Evolutionary conservation across 2,797 vertebrate species (phyloP).

Genomic region (Melanotaenia boesemani): DNA sequence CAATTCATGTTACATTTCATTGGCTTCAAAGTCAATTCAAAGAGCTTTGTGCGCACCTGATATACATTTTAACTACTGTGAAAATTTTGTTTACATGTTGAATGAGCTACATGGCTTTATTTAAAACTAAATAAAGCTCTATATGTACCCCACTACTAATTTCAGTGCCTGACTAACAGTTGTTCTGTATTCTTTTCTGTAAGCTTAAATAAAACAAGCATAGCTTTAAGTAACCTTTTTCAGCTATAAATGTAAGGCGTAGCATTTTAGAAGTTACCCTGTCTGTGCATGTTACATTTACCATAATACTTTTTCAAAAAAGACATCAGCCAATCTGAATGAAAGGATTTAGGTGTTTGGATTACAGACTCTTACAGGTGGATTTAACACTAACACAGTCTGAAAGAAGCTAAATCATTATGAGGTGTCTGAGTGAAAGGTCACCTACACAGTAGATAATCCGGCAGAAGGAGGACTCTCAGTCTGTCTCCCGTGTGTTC

Average conservation of each 20-base stretch:
- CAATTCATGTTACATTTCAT: no score
- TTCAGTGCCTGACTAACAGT: neutral
- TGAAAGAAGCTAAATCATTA: slow-evolving; percentile 27
- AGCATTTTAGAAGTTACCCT: neutral
- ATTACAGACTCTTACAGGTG: slow-evolving; percentile 25
- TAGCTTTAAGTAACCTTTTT: neutral
- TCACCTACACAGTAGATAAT: slow-evolving; percentile 32
- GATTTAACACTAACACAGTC: slow-evolving; percentile 23
- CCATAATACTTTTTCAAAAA: neutral
- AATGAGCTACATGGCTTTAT: no score
- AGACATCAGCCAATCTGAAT: slow-evolving; percentile 9
- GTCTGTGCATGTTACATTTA: neutral
- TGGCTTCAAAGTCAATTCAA: no score
- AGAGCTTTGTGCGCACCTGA: no score
- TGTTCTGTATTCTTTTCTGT: neutral
- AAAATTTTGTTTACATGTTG: no score
- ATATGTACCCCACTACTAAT: neutral
- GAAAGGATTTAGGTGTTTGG: slow-evolving; percentile 24
- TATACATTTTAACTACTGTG: no score
- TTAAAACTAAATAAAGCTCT: neutral
- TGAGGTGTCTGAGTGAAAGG: slow-evolving; percentile 40
- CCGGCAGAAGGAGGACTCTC: slow-evolving; percentile 9
- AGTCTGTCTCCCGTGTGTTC: neutral
- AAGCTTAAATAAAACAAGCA: neutral
- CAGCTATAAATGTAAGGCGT: neutral